phyloP scores from a whole-genome alignment of 1,140 invertebrate genomes.

The Caenorhabditis elegans region WBcel235 BX284604.4:6248001-6248500 shows the following conservation, averaged over 20 bases:
- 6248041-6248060: constrained; percentile 40
- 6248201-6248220: constrained; percentile 70
- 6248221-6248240: constrained; percentile 73
- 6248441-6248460: constrained; percentile 74
- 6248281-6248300: constrained; percentile 72
- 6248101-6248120: constrained; percentile 75
- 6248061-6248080: constrained; percentile 46
- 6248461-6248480: constrained; percentile 23
- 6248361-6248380: no score
- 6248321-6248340: constrained; percentile 80
- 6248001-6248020: constrained; percentile 75
- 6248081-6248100: constrained; percentile 73
- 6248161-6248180: background rate
- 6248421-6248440: constrained; percentile 80
- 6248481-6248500: background rate
- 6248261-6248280: constrained; percentile 75
- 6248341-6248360: constrained; percentile 49
- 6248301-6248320: constrained; percentile 78
- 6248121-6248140: constrained; percentile 58
- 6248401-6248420: constrained; percentile 75
- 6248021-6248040: constrained; percentile 78
- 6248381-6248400: constrained; percentile 75
- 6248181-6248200: background rate
- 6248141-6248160: constrained; percentile 45
- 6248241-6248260: constrained; percentile 72